phyloP scores from a whole-genome alignment of 2,113 vertebrate species.

The Eidolon helvum region DNA sequence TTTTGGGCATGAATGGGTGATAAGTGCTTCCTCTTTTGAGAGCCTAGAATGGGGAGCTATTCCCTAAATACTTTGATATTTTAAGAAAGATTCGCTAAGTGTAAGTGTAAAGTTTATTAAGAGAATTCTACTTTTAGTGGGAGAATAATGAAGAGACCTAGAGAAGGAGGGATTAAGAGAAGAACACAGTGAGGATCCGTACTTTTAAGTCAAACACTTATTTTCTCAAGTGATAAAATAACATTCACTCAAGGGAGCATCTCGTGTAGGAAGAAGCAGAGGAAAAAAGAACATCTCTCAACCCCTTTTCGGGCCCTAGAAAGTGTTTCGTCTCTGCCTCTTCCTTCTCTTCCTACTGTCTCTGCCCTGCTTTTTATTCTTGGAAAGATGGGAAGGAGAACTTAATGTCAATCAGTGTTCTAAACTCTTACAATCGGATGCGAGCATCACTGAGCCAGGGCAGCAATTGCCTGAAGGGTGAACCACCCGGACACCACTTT shows the following conservation, averaged over 20 bases:
- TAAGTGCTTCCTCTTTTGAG: not conserved
- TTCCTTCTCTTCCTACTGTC: not conserved
- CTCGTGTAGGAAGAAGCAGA: not conserved
- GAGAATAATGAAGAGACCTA: not conserved
- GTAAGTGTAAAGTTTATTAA: too few relatives aligned
- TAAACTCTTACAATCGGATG: fast-evolving
- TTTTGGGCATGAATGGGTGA: too few relatives aligned
- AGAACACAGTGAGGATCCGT: not conserved
- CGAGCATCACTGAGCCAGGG: not conserved
- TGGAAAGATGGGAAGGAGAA: not conserved
- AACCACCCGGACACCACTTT: not conserved
- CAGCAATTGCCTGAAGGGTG: fast-evolving
- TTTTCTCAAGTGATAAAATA: too few relatives aligned
- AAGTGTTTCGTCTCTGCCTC: not conserved
- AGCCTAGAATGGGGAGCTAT: not conserved
- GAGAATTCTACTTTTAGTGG: not conserved
- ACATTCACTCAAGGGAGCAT: not conserved
- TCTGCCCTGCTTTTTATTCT: not conserved
- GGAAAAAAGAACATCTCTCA: not conserved
- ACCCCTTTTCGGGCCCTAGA: not conserved
- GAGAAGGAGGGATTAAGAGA: not conserved
- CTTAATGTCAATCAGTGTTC: too few relatives aligned
- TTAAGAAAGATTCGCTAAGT: too few relatives aligned
- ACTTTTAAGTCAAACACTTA: not conserved
- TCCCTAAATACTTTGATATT: not conserved